phyloP scores from a whole-genome alignment of 2,888 invertebrate genomes.

The Drosophila melanocephala region DNA sequence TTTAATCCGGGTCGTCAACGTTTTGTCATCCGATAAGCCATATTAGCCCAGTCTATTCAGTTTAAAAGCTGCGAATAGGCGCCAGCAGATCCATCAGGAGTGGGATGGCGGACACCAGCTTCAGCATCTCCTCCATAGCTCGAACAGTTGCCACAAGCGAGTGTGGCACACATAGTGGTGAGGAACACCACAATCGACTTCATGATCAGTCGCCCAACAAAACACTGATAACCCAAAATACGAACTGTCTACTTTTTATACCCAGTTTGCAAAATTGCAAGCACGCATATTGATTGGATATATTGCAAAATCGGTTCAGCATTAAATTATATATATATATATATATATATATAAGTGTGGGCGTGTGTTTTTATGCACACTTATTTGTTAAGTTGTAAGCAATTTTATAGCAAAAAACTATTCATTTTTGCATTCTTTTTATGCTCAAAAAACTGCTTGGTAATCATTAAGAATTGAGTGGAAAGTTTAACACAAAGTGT shows the following conservation, averaged over 20 bases:
- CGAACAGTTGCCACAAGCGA: slow-evolving; percentile 46
- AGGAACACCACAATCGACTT: slow-evolving; percentile 44
- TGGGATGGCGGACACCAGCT: slow-evolving; percentile 9
- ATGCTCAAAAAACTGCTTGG: background rate
- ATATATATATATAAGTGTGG: slow-evolving; percentile 1
- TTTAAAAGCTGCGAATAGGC: slow-evolving; percentile 58
- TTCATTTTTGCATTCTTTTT: background rate
- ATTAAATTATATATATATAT: background rate
- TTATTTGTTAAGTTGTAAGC: slow-evolving; percentile 23
- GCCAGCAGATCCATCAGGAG: slow-evolving; percentile 47
- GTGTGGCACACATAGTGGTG: slow-evolving; percentile 34
- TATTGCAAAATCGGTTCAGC: slow-evolving; percentile 15
- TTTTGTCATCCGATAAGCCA: background rate
- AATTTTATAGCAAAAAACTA: slow-evolving; percentile 1
- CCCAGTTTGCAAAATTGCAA: slow-evolving; percentile 12
- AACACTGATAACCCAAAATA: slow-evolving; percentile 11
- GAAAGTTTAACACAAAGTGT: background rate
- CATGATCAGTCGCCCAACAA: slow-evolving; percentile 47
- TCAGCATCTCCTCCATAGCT: slow-evolving; percentile 26
- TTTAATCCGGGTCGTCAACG: slow-evolving; percentile 24
- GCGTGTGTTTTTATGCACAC: background rate
- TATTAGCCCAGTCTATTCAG: slow-evolving; percentile 25
- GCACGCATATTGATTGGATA: slow-evolving; percentile 16
- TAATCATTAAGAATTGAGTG: background rate
- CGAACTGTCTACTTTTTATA: slow-evolving; percentile 20